Percentiles rank a stretch among this genome's conserved stretches.
phyloP scores from a whole-genome alignment of 2,113 vertebrate genomes.

The Saccopteryx leptura region DNA sequence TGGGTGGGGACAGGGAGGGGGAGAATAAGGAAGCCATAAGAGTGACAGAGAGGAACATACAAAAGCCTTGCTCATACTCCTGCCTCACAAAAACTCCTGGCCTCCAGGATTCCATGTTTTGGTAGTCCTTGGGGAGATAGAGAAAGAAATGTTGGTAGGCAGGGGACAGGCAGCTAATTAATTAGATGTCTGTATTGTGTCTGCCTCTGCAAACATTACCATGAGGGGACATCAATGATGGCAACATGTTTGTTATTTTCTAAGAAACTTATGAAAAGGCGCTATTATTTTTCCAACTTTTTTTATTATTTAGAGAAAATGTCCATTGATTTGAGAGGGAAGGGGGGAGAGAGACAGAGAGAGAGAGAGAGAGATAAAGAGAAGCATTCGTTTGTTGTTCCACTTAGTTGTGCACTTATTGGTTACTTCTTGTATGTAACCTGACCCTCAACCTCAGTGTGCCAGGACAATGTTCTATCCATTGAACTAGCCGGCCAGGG shows the following conservation, averaged over 20 bases:
- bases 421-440: too few species aligned
- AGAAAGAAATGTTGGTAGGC: constrained; percentile 77
- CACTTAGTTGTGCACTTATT: too few species aligned
- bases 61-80: constrained; percentile 35
- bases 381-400: too few species aligned
- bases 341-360: too few species aligned
- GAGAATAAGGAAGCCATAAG: neutral
- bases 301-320: too few species aligned
- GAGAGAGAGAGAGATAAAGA: too few species aligned
- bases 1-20: too few species aligned
- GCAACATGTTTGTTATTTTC: neutral
- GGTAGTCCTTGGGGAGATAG: constrained; percentile 74
- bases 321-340: too few species aligned
- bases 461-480: too few species aligned
- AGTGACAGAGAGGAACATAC: neutral
- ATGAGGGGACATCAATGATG: neutral
- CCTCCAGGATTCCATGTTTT: constrained; percentile 72
- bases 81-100: constrained; percentile 68
- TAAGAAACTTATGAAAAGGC: neutral
- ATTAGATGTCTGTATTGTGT: constrained; percentile 62
- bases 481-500: too few species aligned
- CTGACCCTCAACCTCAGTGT: too few species aligned
- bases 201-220: constrained; percentile 14
- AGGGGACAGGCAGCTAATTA: constrained; percentile 79
- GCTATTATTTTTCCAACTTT: neutral